Evolutionary conservation across 2,797 vertebrate species (phyloP).

Genomic region (Allobates femoralis): DNA sequence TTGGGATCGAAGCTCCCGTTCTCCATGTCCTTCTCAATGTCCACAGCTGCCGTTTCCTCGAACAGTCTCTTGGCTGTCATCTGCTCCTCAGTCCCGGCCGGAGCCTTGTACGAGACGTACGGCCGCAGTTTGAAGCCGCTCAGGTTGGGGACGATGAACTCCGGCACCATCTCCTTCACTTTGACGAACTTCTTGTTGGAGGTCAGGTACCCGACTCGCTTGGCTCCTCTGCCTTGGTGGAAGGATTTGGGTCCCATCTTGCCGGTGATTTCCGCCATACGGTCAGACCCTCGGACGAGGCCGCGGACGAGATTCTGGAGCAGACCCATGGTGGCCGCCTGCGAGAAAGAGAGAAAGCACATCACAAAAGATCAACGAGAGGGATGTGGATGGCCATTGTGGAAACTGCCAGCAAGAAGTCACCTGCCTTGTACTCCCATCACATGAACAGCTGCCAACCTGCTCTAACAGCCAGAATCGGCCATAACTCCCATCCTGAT

Average conservation of each 20-base stretch:
- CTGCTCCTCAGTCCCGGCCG: slow-evolving; percentile 74
- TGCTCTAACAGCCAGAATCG: no score
- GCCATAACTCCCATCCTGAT: no score
- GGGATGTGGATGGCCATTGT: no score
- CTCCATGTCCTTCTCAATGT: slow-evolving; percentile 82
- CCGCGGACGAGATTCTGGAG: slow-evolving; percentile 80
- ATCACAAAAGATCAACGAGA: no score
- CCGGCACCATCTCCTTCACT: slow-evolving; percentile 83
- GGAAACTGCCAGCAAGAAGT: no score
- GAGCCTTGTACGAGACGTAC: slow-evolving; percentile 87
- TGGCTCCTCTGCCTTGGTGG: slow-evolving; percentile 83
- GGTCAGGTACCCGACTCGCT: slow-evolving; percentile 75
- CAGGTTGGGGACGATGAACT: slow-evolving; percentile 86
- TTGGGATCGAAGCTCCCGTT: slow-evolving; percentile 77
- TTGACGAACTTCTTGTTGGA: slow-evolving; percentile 79
- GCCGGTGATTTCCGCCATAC: slow-evolving; percentile 88
- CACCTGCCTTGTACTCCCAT: no score
- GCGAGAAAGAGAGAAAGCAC: background rate
- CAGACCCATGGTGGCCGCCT: slow-evolving; percentile 81
- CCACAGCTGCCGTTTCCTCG: slow-evolving; percentile 78
- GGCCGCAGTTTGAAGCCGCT: slow-evolving; percentile 85
- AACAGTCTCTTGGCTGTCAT: slow-evolving; percentile 85
- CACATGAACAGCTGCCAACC: no score
- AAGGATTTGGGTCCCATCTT: slow-evolving; percentile 87
- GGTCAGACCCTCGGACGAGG: slow-evolving; percentile 86